Conservation (phyloP, 2,888 invertebrate genomes). For the Druceiella hillmani region DNA sequence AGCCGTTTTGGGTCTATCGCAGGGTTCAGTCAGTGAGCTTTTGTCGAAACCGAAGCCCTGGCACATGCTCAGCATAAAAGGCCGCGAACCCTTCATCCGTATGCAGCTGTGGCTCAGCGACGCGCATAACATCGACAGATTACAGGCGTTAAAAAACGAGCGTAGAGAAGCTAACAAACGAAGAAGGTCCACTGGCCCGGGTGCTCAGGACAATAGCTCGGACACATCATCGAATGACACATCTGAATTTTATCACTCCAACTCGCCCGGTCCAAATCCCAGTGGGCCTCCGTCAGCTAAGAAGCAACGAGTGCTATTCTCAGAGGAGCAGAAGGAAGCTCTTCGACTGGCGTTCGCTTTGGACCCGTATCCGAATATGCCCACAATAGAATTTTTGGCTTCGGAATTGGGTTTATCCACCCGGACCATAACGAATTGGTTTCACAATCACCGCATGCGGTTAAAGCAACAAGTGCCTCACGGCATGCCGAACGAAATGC, state of each 20-base stretch:
- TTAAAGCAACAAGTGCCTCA: slow-evolving; percentile 88
- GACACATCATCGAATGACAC: slow-evolving; percentile 87
- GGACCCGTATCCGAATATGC: slow-evolving; percentile 96
- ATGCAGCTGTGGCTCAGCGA: slow-evolving; percentile 98
- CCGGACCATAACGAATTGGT: slow-evolving; percentile 99
- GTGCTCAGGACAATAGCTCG: slow-evolving; percentile 79
- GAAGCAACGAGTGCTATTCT: slow-evolving; percentile 93
- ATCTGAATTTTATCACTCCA: slow-evolving; percentile 82
- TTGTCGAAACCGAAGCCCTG: slow-evolving; percentile 98
- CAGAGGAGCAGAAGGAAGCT: slow-evolving; percentile 97
- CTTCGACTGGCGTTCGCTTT: slow-evolving; percentile 88
- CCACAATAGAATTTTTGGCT: slow-evolving; percentile 93
- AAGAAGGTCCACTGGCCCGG: slow-evolving; percentile 75
- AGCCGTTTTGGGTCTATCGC: slow-evolving; percentile 92
- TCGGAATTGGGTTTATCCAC: slow-evolving; percentile 86
- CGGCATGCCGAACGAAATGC: slow-evolving; percentile 67
- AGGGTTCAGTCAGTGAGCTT: slow-evolving; percentile 95
- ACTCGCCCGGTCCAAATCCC: slow-evolving; percentile 68
- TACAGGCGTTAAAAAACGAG: slow-evolving; percentile 88
- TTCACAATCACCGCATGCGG: slow-evolving; percentile 99
- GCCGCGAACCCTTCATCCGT: slow-evolving; percentile 91
- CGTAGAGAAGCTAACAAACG: slow-evolving; percentile 88
- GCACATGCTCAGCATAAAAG: slow-evolving; percentile 98
- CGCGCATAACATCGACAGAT: slow-evolving; percentile 87
- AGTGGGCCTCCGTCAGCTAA: slow-evolving; percentile 80